Percentiles rank a stretch among this genome's conserved stretches.
Evolutionary conservation across 2,888 invertebrate species (phyloP).

Genomic region (Danaus chrysippus): DNA sequence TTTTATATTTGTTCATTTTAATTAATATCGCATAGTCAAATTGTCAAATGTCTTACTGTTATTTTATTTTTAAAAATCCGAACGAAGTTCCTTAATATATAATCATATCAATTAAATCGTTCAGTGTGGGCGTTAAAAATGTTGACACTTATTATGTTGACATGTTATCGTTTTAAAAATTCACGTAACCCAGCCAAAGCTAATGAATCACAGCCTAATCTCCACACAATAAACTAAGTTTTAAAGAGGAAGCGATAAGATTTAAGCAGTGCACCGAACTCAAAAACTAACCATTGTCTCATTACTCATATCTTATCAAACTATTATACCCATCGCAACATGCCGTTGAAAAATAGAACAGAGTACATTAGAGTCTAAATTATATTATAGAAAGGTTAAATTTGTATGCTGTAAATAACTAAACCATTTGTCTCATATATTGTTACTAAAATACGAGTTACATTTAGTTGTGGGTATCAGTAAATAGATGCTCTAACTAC

Average conservation of each 20-base stretch:
- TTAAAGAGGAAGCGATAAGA: constrained; percentile 67
- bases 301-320: constrained; percentile 29
- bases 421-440: background rate
- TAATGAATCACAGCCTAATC: constrained; percentile 69
- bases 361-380: constrained; percentile 29
- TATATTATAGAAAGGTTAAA: constrained; percentile 13
- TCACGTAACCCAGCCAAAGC: constrained; percentile 19
- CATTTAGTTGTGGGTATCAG: constrained; percentile 7
- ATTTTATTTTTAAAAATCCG: no score
- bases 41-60: no score
- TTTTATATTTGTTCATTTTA: no score
- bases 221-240: constrained; percentile 56
- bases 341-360: constrained; percentile 34
- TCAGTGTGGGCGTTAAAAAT: background rate
- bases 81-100: no score
- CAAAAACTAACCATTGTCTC: constrained; percentile 45
- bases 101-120: background rate
- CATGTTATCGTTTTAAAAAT: constrained; percentile 19
- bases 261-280: constrained; percentile 50
- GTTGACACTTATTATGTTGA: constrained; percentile 3
- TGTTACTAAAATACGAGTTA: constrained; percentile 4
- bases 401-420: constrained; percentile 7
- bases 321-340: constrained; percentile 42
- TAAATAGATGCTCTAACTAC: constrained; percentile 34
- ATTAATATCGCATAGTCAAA: no score